Evolutionary conservation across 2,888 invertebrate genomes (phyloP), one percentile per base, ranked within the genome.

Genomic region (Meiosimyza decipiens): DNA sequence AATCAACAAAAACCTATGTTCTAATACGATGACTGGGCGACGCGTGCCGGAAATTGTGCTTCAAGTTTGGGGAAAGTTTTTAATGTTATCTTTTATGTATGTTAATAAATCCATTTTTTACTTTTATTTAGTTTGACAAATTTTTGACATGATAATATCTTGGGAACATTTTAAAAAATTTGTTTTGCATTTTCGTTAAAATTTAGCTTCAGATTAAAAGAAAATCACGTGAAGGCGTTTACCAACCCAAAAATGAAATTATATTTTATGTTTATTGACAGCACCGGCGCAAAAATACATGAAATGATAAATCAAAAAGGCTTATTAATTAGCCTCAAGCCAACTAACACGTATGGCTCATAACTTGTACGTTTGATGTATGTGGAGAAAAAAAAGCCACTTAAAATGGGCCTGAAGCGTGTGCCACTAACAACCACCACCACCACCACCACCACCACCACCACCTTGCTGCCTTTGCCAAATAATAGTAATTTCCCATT

Each of bases 401-500:
- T 40, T 40, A 40, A 40, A 40, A 40, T 40, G 2, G 40, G 40
- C 40, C 40, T 40, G 9, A 40, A 57, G n/a, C 57, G 28, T 18
- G 57, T n/a, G n/a, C 57, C 18, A 57, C 40, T 40, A 40, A n/a
- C n/a, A n/a, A 40, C 9, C 40, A 40, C 40, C 40, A 40, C 6
- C 40, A 5, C 40, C 40, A 40, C 9, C 40, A 40, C 40, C 57
- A 40, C 9, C 40, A 40, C 40, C 57, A 57, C 67, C 67, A n/a
- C 52, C 15, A 18, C 51, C 54, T 47, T 40, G 40, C 40, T 40
- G 9, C 6, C 52, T 52, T 52, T 59, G 72, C 33, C 67, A 76
- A 79, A 78, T 76, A 71, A 79, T 75, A 73, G 77, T 76, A 78
- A 79, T 78, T 79, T 78, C 74, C 76, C 72, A 77, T 78, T 78